A percentile compares a stretch with the other conserved stretches of the same genome.
These are phyloP conservation scores for Strigamia crassipes DNA, from an alignment of 2,888 invertebrate species.

Conservation along the genomic window DNA sequence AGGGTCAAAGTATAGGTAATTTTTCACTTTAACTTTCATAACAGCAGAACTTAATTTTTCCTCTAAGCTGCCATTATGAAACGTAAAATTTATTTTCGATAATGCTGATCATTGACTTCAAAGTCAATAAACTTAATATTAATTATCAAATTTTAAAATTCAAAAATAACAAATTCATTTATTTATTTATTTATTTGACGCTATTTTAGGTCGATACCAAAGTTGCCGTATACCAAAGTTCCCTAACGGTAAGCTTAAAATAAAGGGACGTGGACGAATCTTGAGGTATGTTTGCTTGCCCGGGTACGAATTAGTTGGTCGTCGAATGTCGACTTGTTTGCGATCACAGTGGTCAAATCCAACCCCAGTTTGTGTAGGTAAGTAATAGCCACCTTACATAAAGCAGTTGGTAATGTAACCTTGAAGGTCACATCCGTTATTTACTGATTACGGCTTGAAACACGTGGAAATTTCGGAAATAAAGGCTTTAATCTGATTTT, in stretches of 20 bases:
- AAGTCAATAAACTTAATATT: too few relatives aligned
- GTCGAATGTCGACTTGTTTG: constrained; percentile 71
- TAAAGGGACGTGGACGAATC: constrained; percentile 63
- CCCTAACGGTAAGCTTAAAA: constrained; percentile 62
- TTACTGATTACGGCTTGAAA: neutral
- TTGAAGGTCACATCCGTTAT: neutral
- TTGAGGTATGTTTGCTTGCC: constrained; percentile 53
- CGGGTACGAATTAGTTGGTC: constrained; percentile 70
- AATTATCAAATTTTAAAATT: too few relatives aligned
- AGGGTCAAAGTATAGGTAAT: neutral
- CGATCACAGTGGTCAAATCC: constrained; percentile 73
- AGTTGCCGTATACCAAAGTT: constrained; percentile 61
- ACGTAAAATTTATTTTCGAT: too few relatives aligned
- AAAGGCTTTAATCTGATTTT: neutral
- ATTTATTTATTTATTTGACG: too few relatives aligned
- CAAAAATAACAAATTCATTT: too few relatives aligned
- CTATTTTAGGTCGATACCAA: neutral
- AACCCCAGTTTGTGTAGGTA: constrained; percentile 74
- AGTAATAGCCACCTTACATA: constrained; percentile 60
- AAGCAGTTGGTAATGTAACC: neutral
- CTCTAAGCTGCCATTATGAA: too few relatives aligned
- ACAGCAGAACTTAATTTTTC: neutral
- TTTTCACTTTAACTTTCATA: neutral
- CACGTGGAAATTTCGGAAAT: neutral
- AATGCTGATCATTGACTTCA: too few relatives aligned